Percentiles rank a stretch among this genome's conserved stretches.
Conservation (phyloP, 2,888 invertebrate species). For the Anticlea derivata region DNA sequence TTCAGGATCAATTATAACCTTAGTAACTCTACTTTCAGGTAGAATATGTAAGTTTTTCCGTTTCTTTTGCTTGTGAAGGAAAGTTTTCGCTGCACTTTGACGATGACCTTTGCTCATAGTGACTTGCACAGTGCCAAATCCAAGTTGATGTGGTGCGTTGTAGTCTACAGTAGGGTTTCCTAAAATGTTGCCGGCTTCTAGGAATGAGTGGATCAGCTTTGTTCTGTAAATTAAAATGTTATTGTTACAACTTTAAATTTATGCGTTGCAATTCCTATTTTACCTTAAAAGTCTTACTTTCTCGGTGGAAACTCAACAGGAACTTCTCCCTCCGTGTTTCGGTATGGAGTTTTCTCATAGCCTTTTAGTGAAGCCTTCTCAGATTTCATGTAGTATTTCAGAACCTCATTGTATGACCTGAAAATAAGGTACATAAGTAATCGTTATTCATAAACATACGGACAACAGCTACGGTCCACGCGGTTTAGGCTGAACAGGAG, state of each 20-base stretch:
- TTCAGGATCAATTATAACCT: conserved; percentile 85
- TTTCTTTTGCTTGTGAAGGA: conserved; percentile 83
- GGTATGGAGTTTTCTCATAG: conserved; percentile 76
- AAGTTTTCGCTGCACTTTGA: conserved; percentile 86
- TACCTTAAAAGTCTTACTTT: conserved; percentile 50
- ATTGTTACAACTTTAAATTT: background rate
- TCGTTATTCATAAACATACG: too few species aligned
- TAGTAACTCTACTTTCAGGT: conserved; percentile 85
- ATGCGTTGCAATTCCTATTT: background rate
- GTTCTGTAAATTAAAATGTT: conserved; percentile 56
- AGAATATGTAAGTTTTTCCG: conserved; percentile 88
- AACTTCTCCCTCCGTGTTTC: conserved; percentile 85
- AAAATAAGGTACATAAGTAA: conserved; percentile 34
- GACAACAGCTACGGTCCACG: too few species aligned
- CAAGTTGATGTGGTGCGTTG: conserved; percentile 85
- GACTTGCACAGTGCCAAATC: conserved; percentile 87
- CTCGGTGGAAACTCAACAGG: conserved; percentile 85
- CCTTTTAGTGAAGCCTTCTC: conserved; percentile 80
- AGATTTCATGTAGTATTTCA: conserved; percentile 85
- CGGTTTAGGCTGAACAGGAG: too few species aligned
- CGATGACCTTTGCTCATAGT: conserved; percentile 84
- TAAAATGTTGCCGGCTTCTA: conserved; percentile 85
- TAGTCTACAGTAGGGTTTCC: conserved; percentile 88
- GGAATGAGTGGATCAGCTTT: conserved; percentile 73
- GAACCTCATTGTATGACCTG: conserved; percentile 85